Percentiles rank a stretch among this genome's conserved stretches.
phyloP scores from a whole-genome alignment of 37 sponge, comb jelly and placozoan genomes.

The Eunapius fragilis region DNA sequence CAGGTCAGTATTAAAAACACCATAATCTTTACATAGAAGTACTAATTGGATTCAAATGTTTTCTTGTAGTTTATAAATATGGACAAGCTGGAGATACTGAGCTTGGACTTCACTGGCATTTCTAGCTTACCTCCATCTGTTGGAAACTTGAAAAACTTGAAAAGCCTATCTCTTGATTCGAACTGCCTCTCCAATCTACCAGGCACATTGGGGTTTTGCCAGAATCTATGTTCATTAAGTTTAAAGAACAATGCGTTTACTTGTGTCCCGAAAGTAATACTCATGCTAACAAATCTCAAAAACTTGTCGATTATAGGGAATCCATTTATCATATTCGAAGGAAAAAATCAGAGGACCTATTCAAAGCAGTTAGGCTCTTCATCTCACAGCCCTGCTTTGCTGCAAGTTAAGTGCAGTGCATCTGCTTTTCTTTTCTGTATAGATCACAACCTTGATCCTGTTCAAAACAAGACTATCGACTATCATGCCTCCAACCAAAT shows the following conservation, averaged over 20 bases:
- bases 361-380: no score
- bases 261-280: conserved; percentile 35
- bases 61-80: conserved; percentile 65
- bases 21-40: no score
- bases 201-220: conserved; percentile 59
- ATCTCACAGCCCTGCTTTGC: no score
- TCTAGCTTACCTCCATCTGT: conserved; percentile 52
- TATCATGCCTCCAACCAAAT: no score
- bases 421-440: no score
- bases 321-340: not conserved
- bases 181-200: conserved; percentile 60
- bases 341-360: no score
- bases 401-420: no score
- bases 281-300: conserved; percentile 26
- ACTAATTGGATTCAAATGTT: not conserved
- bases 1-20: no score
- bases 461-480: no score
- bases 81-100: conserved; percentile 43
- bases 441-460: no score
- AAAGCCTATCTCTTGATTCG: conserved; percentile 34
- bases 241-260: conserved; percentile 33
- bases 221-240: conserved; percentile 33
- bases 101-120: conserved; percentile 32
- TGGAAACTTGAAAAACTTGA: conserved; percentile 61
- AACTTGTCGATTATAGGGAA: conserved; percentile 48